Conservation (phyloP, 2,113 vertebrate species). For the Tachuris rubrigastra region DNA sequence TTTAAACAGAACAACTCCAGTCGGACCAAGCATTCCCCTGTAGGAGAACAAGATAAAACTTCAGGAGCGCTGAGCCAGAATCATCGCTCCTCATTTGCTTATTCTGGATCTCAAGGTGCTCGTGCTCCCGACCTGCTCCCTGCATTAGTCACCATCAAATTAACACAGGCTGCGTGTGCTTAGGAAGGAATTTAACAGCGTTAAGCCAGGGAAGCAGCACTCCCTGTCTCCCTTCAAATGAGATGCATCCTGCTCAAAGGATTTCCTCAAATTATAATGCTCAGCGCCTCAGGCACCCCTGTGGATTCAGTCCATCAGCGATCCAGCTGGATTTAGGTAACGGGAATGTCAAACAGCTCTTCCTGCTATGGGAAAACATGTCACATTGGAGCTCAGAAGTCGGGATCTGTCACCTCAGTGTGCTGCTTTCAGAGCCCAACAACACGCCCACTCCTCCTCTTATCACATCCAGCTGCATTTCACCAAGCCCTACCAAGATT, state of each 20-base stretch:
- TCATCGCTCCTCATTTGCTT: background rate
- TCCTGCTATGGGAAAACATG: background rate
- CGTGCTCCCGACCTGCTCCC: background rate
- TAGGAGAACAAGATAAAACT: background rate
- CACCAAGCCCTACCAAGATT: background rate
- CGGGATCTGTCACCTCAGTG: rapidly evolving
- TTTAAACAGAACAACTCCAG: background rate
- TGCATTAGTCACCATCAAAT: background rate
- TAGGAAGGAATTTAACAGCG: background rate
- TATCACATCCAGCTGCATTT: background rate
- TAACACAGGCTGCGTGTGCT: background rate
- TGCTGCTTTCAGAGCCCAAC: background rate
- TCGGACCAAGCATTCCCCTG: background rate
- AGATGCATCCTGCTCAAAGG: background rate
- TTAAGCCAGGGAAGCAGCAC: background rate
- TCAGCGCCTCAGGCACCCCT: background rate
- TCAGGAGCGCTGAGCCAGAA: background rate
- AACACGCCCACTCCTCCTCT: background rate
- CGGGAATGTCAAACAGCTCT: background rate
- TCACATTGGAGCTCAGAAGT: background rate
- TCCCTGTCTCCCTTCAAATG: background rate
- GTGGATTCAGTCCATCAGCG: background rate
- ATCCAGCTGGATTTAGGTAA: background rate
- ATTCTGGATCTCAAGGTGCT: background rate
- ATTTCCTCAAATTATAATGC: background rate